These are phyloP conservation scores for Calliopum simillimum DNA, from an alignment of 2,888 invertebrate species.

Conservation along the genomic window DNA sequence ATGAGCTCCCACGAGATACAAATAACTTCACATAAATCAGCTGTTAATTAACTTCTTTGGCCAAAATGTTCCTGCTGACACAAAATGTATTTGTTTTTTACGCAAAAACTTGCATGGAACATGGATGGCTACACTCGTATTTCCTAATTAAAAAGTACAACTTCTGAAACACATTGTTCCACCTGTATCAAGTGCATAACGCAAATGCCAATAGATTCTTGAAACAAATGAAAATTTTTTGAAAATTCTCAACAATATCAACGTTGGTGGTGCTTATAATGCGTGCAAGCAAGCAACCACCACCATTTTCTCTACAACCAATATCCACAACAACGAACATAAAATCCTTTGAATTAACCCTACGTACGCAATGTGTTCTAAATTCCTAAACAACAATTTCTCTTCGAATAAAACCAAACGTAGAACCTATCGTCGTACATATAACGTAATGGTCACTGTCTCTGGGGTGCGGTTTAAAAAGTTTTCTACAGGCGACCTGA, in stretches of 20 bases:
- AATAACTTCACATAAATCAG: no score
- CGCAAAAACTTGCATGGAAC: not conserved
- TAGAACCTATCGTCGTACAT: slow-evolving; percentile 11
- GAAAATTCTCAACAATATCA: not conserved
- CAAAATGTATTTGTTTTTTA: not conserved
- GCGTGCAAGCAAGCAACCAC: not conserved
- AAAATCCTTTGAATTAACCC: slow-evolving; percentile 29
- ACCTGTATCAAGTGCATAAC: not conserved
- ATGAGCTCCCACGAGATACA: no score
- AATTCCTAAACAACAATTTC: slow-evolving; percentile 25
- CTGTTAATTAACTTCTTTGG: no score
- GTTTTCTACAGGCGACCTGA: slow-evolving; percentile 34
- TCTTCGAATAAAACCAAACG: slow-evolving; percentile 19
- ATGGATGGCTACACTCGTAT: slow-evolving; percentile 7
- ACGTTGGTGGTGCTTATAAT: not conserved
- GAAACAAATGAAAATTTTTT: no score
- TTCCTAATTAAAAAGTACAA: slow-evolving; percentile 26
- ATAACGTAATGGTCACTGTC: slow-evolving; percentile 41
- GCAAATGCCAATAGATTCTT: not conserved
- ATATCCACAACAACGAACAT: not conserved
- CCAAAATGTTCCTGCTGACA: not conserved
- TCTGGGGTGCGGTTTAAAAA: slow-evolving; percentile 44
- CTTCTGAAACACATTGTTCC: slow-evolving; percentile 16
- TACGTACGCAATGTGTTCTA: slow-evolving; percentile 16
- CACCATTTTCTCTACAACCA: no score